Evolutionary conservation across 1,140 invertebrate genomes (phyloP).

Genomic region (Aphidius ervi): DNA sequence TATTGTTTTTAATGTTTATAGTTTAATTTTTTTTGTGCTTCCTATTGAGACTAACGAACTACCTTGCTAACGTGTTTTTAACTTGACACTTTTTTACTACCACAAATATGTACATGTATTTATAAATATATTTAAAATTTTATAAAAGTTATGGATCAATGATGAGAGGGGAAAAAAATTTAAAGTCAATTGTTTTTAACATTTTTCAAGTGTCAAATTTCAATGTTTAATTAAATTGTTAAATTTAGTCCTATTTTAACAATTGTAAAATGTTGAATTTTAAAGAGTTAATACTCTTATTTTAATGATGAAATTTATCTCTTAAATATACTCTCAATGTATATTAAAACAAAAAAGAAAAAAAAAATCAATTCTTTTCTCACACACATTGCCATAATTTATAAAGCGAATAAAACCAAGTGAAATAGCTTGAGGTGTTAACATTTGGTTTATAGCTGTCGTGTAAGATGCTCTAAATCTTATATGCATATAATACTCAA

Average conservation of each 20-base stretch:
- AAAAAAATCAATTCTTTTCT: neutral
- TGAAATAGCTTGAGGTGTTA: conserved; percentile 34
- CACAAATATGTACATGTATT: too few relatives aligned
- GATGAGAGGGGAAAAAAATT: too few relatives aligned
- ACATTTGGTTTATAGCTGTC: conserved; percentile 41
- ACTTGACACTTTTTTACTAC: neutral
- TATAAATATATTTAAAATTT: neutral
- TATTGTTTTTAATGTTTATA: neutral
- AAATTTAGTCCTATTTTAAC: too few relatives aligned
- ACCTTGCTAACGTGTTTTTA: neutral
- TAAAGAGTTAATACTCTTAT: too few relatives aligned
- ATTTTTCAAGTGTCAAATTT: neutral
- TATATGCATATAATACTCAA: conserved; percentile 18
- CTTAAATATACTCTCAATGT: too few relatives aligned
- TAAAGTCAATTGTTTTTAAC: too few relatives aligned
- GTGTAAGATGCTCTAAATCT: conserved; percentile 38
- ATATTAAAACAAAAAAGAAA: neutral
- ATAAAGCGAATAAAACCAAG: too few relatives aligned
- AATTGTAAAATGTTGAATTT: too few relatives aligned
- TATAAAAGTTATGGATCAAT: neutral
- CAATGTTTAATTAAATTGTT: too few relatives aligned
- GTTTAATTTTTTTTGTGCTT: neutral
- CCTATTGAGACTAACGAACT: neutral
- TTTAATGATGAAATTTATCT: too few relatives aligned
- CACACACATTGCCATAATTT: too few relatives aligned